A percentile compares a stretch with the other conserved stretches of the same genome.
Evolutionary conservation across 2,797 vertebrate species (phyloP).

Genomic region (Rallus crepitans): DNA sequence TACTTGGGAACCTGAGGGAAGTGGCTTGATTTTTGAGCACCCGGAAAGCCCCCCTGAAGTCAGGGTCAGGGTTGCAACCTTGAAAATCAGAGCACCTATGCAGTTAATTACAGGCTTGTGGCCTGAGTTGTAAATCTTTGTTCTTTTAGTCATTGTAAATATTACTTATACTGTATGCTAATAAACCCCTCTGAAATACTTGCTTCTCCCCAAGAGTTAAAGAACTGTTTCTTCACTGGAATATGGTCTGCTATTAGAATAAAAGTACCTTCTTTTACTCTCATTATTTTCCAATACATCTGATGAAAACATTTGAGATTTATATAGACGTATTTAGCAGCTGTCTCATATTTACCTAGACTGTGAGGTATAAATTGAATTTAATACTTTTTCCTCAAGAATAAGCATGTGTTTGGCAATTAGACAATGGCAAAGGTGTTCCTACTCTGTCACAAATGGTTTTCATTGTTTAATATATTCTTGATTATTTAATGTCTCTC

Average conservation of each 20-base stretch:
- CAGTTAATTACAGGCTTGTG: background rate
- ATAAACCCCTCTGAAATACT: background rate
- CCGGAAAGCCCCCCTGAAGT: background rate
- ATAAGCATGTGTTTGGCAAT: constrained; percentile 7
- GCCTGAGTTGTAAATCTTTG: background rate
- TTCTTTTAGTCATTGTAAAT: background rate
- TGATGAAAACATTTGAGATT: constrained; percentile 47
- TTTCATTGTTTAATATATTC: background rate
- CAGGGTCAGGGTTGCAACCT: background rate
- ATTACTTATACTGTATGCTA: background rate
- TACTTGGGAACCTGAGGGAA: background rate
- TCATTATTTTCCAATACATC: constrained; percentile 39
- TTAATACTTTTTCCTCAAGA: constrained; percentile 14
- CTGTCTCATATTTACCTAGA: constrained; percentile 36
- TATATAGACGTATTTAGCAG: constrained; percentile 35
- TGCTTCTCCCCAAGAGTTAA: background rate
- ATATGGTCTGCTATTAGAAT: background rate
- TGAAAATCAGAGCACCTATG: background rate
- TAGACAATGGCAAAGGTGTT: constrained; percentile 15
- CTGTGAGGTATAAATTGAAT: constrained; percentile 11
- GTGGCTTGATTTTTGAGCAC: background rate
- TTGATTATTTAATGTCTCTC: background rate
- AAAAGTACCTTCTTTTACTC: background rate
- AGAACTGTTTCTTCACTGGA: background rate
- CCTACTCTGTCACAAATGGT: background rate